phyloP scores from a whole-genome alignment of 2,113 vertebrate species.

The Monarcha castaneiventris region DNA sequence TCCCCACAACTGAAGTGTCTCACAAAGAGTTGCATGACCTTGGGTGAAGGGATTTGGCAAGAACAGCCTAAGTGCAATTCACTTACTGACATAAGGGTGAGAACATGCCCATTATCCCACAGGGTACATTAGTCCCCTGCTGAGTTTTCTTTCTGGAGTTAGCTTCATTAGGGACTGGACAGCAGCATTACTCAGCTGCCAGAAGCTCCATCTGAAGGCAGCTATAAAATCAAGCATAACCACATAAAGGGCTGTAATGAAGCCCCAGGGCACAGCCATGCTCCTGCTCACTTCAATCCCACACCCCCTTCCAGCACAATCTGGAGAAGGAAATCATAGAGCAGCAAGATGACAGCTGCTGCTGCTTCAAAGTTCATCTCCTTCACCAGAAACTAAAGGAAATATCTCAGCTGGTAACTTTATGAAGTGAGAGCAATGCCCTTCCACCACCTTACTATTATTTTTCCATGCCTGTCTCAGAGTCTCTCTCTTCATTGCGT shows the following conservation, averaged over 20 bases:
- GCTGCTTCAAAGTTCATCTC: background rate
- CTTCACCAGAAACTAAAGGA: background rate
- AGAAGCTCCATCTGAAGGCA: constrained; percentile 36
- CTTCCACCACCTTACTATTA: background rate
- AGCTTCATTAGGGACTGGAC: background rate
- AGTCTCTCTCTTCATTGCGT: background rate
- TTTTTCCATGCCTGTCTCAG: background rate
- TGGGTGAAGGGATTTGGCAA: background rate
- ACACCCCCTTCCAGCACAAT: background rate
- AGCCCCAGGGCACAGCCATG: background rate
- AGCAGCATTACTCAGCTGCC: background rate
- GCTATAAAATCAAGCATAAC: constrained; percentile 32
- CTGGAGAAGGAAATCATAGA: background rate
- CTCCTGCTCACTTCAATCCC: background rate
- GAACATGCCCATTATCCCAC: background rate
- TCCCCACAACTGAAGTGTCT: background rate
- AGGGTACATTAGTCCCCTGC: background rate
- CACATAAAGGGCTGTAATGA: background rate
- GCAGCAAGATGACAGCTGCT: background rate
- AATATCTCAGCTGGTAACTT: background rate
- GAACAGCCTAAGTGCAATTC: background rate
- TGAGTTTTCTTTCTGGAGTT: background rate
- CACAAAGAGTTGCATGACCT: background rate
- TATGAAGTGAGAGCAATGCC: background rate
- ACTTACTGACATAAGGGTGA: background rate